Conservation (phyloP, 1,140 invertebrate genomes). For the Aphelenchoides avenae region DNA sequence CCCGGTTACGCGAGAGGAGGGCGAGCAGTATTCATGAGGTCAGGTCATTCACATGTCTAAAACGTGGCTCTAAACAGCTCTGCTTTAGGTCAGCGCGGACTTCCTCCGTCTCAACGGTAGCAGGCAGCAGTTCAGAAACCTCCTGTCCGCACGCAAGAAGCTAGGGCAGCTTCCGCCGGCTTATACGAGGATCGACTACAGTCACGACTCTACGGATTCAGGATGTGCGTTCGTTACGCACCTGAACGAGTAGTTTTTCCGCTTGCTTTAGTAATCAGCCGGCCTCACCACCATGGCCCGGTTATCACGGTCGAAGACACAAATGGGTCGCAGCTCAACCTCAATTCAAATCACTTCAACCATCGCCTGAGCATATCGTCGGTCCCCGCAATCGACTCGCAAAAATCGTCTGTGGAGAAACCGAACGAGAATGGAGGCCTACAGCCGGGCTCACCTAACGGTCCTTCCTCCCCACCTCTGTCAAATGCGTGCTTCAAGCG, state of each 20-base stretch:
- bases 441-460: slow-evolving; percentile 3
- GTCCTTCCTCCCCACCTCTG: slow-evolving; percentile 1
- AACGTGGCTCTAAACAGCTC: neutral
- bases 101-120: slow-evolving; percentile 54
- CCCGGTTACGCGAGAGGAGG: too few species aligned
- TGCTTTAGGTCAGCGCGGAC: slow-evolving; percentile 54
- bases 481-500: slow-evolving; percentile 11
- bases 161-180: slow-evolving; percentile 56
- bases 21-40: too few species aligned
- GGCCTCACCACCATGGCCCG: slow-evolving; percentile 25
- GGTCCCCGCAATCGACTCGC: slow-evolving; percentile 27
- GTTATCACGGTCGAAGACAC: slow-evolving; percentile 52
- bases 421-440: slow-evolving; percentile 19
- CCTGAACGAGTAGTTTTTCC: neutral
- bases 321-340: slow-evolving; percentile 10
- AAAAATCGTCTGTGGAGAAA: slow-evolving; percentile 30
- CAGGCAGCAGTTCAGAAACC: slow-evolving; percentile 49
- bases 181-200: slow-evolving; percentile 54
- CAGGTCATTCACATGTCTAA: too few species aligned
- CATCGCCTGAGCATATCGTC: too few species aligned
- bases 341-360: too few species aligned
- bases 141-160: slow-evolving; percentile 55
- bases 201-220: slow-evolving; percentile 55
- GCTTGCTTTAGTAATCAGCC: neutral
- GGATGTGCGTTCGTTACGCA: slow-evolving; percentile 15